Evolutionary conservation across 2,888 invertebrate genomes (phyloP).

Genomic region (Hartigia nigra): DNA sequence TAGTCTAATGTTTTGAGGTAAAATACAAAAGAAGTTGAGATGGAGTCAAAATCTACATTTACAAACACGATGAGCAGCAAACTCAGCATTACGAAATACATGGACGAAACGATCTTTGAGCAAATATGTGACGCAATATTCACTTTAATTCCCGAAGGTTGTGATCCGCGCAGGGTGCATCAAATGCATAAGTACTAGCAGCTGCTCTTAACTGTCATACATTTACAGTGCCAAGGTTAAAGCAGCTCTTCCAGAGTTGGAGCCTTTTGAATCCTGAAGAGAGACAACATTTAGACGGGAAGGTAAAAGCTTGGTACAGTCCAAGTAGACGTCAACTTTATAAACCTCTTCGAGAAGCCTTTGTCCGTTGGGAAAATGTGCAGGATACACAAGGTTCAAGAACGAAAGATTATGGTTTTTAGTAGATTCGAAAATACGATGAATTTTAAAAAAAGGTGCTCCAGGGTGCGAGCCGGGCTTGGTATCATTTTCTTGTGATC

Average conservation of each 20-base stretch:
- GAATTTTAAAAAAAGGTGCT: conserved; percentile 29
- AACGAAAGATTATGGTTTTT: not conserved
- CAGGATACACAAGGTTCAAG: conserved; percentile 42
- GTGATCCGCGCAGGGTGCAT: not conserved
- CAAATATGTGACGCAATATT: conserved; percentile 47
- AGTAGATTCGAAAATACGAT: not conserved
- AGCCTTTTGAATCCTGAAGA: conserved; percentile 35
- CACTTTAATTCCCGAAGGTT: conserved; percentile 41
- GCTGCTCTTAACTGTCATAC: conserved; percentile 1
- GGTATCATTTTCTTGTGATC: conserved; percentile 42
- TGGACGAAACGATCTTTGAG: conserved; percentile 41
- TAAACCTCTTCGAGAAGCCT: conserved; percentile 39
- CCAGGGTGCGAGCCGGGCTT: conserved; percentile 43
- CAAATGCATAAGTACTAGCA: not conserved
- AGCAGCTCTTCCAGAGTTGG: conserved; percentile 40
- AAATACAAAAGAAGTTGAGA: conserved; percentile 20
- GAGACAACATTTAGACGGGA: conserved; percentile 32
- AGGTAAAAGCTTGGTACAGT: conserved; percentile 31
- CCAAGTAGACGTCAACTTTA: conserved; percentile 36
- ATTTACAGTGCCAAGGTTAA: conserved; percentile 37
- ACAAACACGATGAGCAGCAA: conserved; percentile 19
- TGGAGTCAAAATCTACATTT: conserved; percentile 35
- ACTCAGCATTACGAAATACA: conserved; percentile 19
- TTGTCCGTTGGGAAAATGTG: conserved; percentile 41
- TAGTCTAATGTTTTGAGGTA: not conserved